Base-by-base conservation (phyloP, 2,797 vertebrate genomes). In the Pantherophis alleghaniensis region DNA sequence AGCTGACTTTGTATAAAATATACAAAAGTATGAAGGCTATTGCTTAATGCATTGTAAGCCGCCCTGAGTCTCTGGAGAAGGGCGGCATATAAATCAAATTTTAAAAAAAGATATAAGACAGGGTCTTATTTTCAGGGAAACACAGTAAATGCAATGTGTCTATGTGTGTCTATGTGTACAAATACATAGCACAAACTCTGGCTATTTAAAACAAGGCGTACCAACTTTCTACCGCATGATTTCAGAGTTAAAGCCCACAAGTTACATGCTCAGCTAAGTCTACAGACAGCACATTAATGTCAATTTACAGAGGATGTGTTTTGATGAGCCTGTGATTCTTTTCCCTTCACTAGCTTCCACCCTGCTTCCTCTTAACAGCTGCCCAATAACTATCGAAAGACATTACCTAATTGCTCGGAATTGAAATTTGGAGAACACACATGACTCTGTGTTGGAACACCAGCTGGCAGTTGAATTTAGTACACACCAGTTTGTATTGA, bases 401-500 rank as follows among this genome's bases (percentile, higher is more conserved):
- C 1, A 0, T 53, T 0, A 61, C 93, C 74, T 95, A 57, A 0
- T 93, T 95, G 94, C 95, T 92, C 42, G 47, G 86, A 94, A 95
- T 91, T 13, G 92, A 95, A 94, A 95, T 95, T 92, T 93, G 63
- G 66, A 74, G 95, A 97, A 93, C 9, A 7, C 86, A 91, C 32
- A 93, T 94, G 87, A 51, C 96, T 93, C 89, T 91, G 96, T 26
- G 2, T 97, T 96, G 93, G 60, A 92, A 94, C 97, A 96, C 95
- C 97, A 95, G 96, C 96, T 96, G 97, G 97, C 97, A 96, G 96
- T 53, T 63, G 93, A 96, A 96, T 96, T 92, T 91, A 96, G 97
- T 91, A 90, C 90, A 96, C 96, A 97, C 97, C 97, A 96, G 98
- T 97, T 98, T 97, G 97, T 98, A 98, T 98, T 98, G 98, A 98